Evolutionary conservation across 2,888 invertebrate genomes (phyloP), one percentile per base, ranked within the genome.

Genomic region (Chymomyza amoena): DNA sequence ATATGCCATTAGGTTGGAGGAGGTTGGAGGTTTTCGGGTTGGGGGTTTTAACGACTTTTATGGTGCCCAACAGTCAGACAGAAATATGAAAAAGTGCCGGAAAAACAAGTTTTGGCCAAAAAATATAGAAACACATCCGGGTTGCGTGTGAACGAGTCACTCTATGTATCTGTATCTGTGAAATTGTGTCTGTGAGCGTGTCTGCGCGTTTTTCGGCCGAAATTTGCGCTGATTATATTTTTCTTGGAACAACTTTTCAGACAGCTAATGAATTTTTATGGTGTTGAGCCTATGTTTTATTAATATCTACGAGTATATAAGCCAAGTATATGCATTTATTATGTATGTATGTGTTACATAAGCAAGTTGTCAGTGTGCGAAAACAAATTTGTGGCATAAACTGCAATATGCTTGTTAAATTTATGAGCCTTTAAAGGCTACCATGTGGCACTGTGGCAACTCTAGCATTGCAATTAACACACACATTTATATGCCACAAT

Each of bases 261-360:
- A 62, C 62, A 66, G 73, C 83, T 86, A 88, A 85, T 88, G 84
- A 81, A 88, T 88, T 85, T 88, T 86, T 84, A 88, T 88, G 71
- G 75, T 72, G 60, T 64, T 57, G 52, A 51, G 56, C 25, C 59
- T 60, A 66, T 59, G 64, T 51, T 61, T 61, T 76, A 73, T 78
- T 71, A 74, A 76, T 70, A 77, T 69, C 72, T 64, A 45, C 39
- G 39, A 45, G 13, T 13, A 45, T 45, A 45, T 45, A 45, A 45
- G 39, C 39, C 39, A 45, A 45, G 39, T 36, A 36, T 36, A 7
- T 25, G 25, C 25, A 25, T 25, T 25, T 25, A 25, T 25, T 25
- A 25, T 3, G 39, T 45, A 3, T 13, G 10, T 10, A 6, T 6
- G 13, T 13, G 39, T 39, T 39, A 39, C 13, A 6, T 39, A 39